These are phyloP conservation scores for Porites divaricata DNA, from an alignment of 92 coral and sea anemone species.

Conservation along the genomic window DNA sequence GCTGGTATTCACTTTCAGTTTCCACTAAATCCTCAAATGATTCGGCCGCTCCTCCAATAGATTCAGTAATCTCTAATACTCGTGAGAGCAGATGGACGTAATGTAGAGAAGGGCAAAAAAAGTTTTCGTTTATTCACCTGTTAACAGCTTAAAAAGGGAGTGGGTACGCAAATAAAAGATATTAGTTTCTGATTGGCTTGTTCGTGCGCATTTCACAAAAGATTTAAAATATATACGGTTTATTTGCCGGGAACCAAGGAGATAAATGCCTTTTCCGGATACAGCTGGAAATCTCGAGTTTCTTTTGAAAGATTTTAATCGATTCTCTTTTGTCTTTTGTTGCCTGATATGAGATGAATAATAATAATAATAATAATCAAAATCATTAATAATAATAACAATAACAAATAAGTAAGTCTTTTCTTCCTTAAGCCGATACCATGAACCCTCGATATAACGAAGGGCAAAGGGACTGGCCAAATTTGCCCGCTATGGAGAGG, in stretches of 20 bases:
- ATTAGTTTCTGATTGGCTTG: background rate
- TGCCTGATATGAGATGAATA: no score
- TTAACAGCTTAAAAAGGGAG: background rate
- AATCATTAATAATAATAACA: no score
- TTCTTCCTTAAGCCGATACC: no score
- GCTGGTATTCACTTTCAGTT: background rate
- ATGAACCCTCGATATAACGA: no score
- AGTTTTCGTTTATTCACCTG: background rate
- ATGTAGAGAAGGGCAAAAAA: background rate
- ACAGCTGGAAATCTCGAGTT: background rate
- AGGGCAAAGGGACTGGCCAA: no score
- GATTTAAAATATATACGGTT: background rate
- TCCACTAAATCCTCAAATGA: background rate
- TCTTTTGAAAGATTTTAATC: no score
- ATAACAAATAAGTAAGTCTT: no score
- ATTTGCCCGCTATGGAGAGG: no score
- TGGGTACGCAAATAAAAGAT: no score
- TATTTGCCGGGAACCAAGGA: background rate
- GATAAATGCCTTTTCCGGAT: background rate
- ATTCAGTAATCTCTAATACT: background rate
- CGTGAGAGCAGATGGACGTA: background rate
- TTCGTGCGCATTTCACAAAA: background rate
- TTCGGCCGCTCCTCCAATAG: background rate
- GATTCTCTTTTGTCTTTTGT: no score
- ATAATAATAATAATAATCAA: no score